Percentiles rank a stretch among this genome's conserved stretches.
Evolutionary conservation across 2,113 vertebrate species (phyloP).

Genomic region (Ameiurus melas): DNA sequence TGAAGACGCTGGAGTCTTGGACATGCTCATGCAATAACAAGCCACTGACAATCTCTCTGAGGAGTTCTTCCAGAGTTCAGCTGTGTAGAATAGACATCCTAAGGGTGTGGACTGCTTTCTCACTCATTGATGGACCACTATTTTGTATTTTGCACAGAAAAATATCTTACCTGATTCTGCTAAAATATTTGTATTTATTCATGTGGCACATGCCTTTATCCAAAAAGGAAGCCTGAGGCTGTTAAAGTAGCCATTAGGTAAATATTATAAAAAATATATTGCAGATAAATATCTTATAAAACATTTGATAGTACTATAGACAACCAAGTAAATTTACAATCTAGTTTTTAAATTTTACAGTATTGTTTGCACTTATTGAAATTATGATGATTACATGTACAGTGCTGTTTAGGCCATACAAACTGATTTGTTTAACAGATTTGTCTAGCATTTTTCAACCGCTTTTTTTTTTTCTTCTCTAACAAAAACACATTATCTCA

Average conservation of each 20-base stretch:
- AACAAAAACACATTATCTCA: neutral
- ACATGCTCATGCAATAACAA: slow-evolving; percentile 89
- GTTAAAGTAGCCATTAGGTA: neutral
- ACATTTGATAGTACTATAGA: neutral
- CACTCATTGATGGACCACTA: neutral
- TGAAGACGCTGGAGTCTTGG: slow-evolving; percentile 81
- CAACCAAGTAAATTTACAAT: neutral
- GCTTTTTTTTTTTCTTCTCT: too few species aligned
- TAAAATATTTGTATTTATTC: neutral
- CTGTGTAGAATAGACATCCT: slow-evolving; percentile 15
- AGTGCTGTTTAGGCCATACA: neutral
- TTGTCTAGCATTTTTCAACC: neutral
- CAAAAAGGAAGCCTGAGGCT: neutral
- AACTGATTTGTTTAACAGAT: neutral
- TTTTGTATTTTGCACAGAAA: neutral
- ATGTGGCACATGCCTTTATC: neutral
- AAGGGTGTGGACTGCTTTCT: slow-evolving; percentile 11
- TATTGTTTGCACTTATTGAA: neutral
- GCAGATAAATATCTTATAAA: neutral
- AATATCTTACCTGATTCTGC: neutral
- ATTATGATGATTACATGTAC: neutral
- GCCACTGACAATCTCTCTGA: slow-evolving; percentile 72
- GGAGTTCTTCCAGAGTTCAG: slow-evolving; percentile 76
- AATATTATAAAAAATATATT: neutral
- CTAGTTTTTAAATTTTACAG: neutral